phyloP scores from a whole-genome alignment of 2,113 vertebrate species.

The Stegostoma tigrinum region DNA sequence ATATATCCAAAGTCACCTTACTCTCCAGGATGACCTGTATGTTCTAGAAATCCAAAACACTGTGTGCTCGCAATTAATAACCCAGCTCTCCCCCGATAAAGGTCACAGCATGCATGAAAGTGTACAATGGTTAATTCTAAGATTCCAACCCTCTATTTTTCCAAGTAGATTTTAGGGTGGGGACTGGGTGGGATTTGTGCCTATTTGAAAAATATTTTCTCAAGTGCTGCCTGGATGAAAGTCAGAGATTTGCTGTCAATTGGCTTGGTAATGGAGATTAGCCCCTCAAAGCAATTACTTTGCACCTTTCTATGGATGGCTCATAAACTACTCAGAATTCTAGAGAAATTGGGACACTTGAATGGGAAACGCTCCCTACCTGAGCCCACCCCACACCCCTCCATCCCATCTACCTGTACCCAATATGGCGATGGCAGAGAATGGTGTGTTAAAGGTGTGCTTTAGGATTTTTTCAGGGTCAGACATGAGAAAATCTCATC shows the following conservation, averaged over 20 bases:
- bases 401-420: background rate
- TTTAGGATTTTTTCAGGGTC: background rate
- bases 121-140: background rate
- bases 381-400: too few species aligned
- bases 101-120: background rate
- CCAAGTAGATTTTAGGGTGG: background rate
- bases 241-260: too few species aligned
- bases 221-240: background rate
- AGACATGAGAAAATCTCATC: background rate
- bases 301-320: background rate
- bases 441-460: background rate
- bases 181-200: background rate
- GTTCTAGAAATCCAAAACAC: background rate
- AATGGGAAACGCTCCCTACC: background rate
- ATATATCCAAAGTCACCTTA: background rate
- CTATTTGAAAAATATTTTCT: background rate
- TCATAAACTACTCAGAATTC: background rate
- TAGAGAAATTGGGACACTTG: background rate
- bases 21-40: background rate
- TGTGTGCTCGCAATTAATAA: background rate
- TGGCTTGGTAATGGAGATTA: background rate
- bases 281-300: background rate
- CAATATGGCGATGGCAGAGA: background rate
- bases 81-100: background rate
- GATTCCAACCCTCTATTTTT: background rate